A percentile compares a stretch with the other conserved stretches of the same genome.
Conservation (phyloP, 2,113 vertebrate genomes). For the Polypterus senegalus region DNA sequence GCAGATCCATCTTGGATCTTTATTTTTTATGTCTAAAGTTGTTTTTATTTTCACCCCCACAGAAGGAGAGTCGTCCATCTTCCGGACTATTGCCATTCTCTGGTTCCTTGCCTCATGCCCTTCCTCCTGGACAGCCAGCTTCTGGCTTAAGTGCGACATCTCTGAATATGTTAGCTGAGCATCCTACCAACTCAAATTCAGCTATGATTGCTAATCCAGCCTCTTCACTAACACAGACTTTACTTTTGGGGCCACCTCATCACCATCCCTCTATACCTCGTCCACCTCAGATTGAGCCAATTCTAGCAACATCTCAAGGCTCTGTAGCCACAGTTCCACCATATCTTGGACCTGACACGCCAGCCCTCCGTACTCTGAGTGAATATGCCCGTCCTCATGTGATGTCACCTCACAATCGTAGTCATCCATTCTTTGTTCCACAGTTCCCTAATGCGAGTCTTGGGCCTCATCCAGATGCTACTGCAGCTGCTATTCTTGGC, state of each 20-base stretch:
- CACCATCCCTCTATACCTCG: conserved; percentile 59
- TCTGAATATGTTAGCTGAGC: background rate
- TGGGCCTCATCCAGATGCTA: conserved; percentile 50
- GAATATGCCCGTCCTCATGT: conserved; percentile 94
- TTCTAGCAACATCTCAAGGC: conserved; percentile 34
- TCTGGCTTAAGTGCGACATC: background rate
- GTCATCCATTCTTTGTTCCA: conserved; percentile 58
- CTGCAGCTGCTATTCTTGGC: conserved; percentile 57
- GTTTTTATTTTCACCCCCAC: background rate
- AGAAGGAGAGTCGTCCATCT: background rate
- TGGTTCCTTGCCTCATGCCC: background rate
- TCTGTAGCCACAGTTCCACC: conserved; percentile 86
- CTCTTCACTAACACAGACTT: background rate
- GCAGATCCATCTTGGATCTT: too few species aligned
- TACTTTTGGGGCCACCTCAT: conserved; percentile 32
- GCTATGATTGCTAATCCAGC: background rate
- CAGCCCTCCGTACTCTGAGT: conserved; percentile 86
- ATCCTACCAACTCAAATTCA: background rate
- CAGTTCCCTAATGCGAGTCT: conserved; percentile 56
- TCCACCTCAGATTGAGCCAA: conserved; percentile 21
- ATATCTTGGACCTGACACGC: conserved; percentile 89
- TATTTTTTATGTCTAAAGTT: background rate
- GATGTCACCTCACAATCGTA: conserved; percentile 71
- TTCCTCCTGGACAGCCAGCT: background rate
- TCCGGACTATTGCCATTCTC: background rate